phyloP scores from a whole-genome alignment of 92 coral and sea anemone species.

The Porites evermanni region DNA sequence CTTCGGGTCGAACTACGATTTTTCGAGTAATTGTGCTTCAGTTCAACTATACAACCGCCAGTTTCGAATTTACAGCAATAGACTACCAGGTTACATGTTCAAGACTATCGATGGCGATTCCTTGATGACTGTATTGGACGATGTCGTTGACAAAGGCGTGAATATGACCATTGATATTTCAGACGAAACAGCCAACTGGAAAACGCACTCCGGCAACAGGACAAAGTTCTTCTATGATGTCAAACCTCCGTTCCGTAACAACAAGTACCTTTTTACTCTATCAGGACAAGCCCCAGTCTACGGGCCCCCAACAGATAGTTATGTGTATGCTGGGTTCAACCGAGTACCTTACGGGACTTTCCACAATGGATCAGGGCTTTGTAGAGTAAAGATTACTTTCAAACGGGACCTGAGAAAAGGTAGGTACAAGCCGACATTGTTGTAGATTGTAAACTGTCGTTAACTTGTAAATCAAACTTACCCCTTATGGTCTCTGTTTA shows the following conservation, averaged over 20 bases:
- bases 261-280: conserved; percentile 73
- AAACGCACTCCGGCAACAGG: conserved; percentile 38
- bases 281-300: conserved; percentile 76
- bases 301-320: conserved; percentile 82
- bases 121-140: conserved; percentile 70
- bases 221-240: neutral
- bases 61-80: conserved; percentile 88
- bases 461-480: neutral
- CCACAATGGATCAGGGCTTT: conserved; percentile 90
- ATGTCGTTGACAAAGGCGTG: conserved; percentile 76
- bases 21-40: conserved; percentile 89
- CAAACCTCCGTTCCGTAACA: conserved; percentile 15
- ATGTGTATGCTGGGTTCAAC: conserved; percentile 83
- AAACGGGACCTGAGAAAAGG: conserved; percentile 66
- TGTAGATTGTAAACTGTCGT: neutral
- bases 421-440: conserved; percentile 1
- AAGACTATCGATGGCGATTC: conserved; percentile 80
- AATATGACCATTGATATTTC: conserved; percentile 80
- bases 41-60: conserved; percentile 84
- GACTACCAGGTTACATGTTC: conserved; percentile 67
- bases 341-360: conserved; percentile 83
- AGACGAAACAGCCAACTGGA: conserved; percentile 77
- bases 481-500: conserved; percentile 6
- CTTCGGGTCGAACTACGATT: conserved; percentile 85
- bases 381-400: conserved; percentile 80